Evolutionary conservation across 2,888 invertebrate genomes (phyloP).

Genomic region (Metopia argyrocephala): DNA sequence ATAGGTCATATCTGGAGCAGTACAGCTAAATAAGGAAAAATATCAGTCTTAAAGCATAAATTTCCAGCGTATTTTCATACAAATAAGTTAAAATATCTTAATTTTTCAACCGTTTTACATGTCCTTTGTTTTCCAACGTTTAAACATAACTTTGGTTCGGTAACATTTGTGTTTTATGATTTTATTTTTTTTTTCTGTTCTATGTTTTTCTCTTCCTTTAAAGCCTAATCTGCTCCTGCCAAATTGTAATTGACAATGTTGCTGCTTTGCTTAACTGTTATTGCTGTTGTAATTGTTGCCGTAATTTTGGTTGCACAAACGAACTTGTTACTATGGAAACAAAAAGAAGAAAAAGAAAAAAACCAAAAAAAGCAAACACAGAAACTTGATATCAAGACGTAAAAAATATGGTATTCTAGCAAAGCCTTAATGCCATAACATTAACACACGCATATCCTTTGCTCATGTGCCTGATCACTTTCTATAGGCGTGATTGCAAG

Average conservation of each 20-base stretch:
- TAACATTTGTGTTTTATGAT: conserved; percentile 58
- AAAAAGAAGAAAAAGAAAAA: background rate
- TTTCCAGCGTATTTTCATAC: too few relatives aligned
- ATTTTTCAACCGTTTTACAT: background rate
- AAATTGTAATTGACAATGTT: conserved; percentile 50
- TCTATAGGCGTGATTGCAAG: background rate
- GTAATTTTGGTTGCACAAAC: background rate
- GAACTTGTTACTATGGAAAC: background rate
- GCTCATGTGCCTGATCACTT: background rate
- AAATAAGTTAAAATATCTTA: too few relatives aligned
- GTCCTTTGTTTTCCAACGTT: conserved; percentile 1
- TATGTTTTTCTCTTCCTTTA: background rate
- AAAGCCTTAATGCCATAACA: background rate
- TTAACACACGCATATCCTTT: background rate
- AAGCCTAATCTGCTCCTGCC: conserved; percentile 14
- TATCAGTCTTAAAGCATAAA: too few relatives aligned
- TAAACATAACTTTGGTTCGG: conserved; percentile 52
- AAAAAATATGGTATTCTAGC: too few relatives aligned
- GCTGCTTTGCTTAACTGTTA: background rate
- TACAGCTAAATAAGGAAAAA: too few relatives aligned
- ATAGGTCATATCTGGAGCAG: too few relatives aligned
- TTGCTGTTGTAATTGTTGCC: background rate
- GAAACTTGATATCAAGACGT: too few relatives aligned
- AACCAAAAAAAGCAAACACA: background rate
- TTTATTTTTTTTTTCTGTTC: conserved; percentile 5